These are phyloP conservation scores for Aphelenchoides besseyi DNA, from an alignment of 1,140 invertebrate genomes.

Conservation along the genomic window DNA sequence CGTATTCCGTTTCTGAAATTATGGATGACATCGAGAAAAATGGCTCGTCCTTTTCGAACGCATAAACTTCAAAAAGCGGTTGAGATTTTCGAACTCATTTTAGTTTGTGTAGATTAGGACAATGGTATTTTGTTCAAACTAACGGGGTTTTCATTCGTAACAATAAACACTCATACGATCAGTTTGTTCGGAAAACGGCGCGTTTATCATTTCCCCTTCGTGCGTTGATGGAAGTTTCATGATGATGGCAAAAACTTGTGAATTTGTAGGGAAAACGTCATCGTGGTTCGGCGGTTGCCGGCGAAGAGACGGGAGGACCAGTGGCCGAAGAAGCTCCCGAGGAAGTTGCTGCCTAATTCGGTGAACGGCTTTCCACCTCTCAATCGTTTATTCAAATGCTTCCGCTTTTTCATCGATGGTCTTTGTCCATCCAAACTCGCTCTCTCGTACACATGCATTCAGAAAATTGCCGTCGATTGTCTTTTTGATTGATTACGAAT, in stretches of 20 bases:
- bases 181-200: no score
- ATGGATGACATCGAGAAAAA: constrained; percentile 13
- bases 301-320: background rate
- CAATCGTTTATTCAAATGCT: background rate
- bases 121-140: background rate
- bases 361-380: constrained; percentile 9
- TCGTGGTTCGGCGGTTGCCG: background rate
- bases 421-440: background rate
- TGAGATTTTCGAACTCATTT: no score
- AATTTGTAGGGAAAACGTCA: background rate
- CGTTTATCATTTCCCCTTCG: no score
- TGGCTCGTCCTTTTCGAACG: background rate
- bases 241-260: background rate
- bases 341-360: constrained; percentile 17
- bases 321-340: background rate
- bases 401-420: background rate
- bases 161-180: no score
- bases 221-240: no score
- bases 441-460: background rate
- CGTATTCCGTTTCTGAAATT: constrained; percentile 13
- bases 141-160: no score
- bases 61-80: background rate
- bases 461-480: background rate
- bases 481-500: background rate
- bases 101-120: background rate